Base-by-base conservation (phyloP, 1,140 invertebrate species). In the Penaeus japonicus region DNA sequence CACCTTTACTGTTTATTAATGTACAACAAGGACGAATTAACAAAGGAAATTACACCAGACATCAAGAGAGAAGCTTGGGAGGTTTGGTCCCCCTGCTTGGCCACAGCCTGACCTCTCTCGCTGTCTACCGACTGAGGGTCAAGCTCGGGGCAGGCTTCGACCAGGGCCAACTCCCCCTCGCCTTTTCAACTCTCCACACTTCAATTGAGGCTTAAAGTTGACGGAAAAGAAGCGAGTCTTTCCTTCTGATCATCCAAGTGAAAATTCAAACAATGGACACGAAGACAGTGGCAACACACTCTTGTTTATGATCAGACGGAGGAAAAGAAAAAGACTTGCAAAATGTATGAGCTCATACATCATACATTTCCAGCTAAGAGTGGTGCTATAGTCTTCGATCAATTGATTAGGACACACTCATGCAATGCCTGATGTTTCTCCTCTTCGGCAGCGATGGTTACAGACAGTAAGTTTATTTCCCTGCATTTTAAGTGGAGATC, bases 391-490 rank as follows among this genome's bases (percentile, higher is more conserved):
- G 39, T 39, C 39, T 39, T 39, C 12, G 39, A 39, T 10, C 39
- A 39, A 39, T 39, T 39, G 39, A 39, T 39, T 39, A 39, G 39
- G 39, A 39, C 39, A 39, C 39, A 39, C 39, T 39, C 39, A 39
- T 39, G 39, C 39, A 39, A 39, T 39, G 39, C 39, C 39, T 39
- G 39, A 39, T 39, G 39, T 39, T 39, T 39, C 39, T 39, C 39
- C 39, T 59, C 53, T 54, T 54, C 17, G 62, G 77, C 30, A 88
- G 86, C 86, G 83, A 83, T 83, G 59, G 86, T 88, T 88, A 88
- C 86, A 88, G 86, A 83, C 86, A 88, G 86, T 75, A 88, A 88
- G 80, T 47, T 83, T 57, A 22, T 57, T 82, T 83, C 86, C 86
- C 80, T 82, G 79, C 80, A 83, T 83, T 24, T 77, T 57, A 88